phyloP scores from a whole-genome alignment of 1,140 invertebrate species.

The fruit fly (Drosophila melanogaster) region Release_6_plus_ISO1_MT NC_004354.4:14219001-14219500 shows the following conservation, averaged over 20 bases:
- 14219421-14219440: background rate
- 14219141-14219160: conserved; percentile 1
- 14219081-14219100: too few relatives aligned
- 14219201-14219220: conserved; percentile 14
- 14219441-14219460: conserved; percentile 4
- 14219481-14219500: conserved; percentile 21
- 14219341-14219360: conserved; percentile 26
- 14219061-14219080: too few relatives aligned
- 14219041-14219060: background rate
- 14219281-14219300: conserved; percentile 60
- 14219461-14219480: conserved; percentile 36
- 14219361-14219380: conserved; percentile 22
- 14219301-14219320: conserved; percentile 73
- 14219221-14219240: too few relatives aligned
- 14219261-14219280: conserved; percentile 45
- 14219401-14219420: conserved; percentile 1
- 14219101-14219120: too few relatives aligned
- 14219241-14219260: conserved; percentile 13
- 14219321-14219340: conserved; percentile 49
- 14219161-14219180: conserved; percentile 14
- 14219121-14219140: conserved; percentile 1
- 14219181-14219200: conserved; percentile 62
- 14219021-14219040: background rate
- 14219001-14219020: background rate
- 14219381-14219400: background rate